A percentile compares a stretch with the other conserved stretches of the same genome.
Conservation (phyloP, 2,113 vertebrate genomes). For the Podarcis raffonei region DNA sequence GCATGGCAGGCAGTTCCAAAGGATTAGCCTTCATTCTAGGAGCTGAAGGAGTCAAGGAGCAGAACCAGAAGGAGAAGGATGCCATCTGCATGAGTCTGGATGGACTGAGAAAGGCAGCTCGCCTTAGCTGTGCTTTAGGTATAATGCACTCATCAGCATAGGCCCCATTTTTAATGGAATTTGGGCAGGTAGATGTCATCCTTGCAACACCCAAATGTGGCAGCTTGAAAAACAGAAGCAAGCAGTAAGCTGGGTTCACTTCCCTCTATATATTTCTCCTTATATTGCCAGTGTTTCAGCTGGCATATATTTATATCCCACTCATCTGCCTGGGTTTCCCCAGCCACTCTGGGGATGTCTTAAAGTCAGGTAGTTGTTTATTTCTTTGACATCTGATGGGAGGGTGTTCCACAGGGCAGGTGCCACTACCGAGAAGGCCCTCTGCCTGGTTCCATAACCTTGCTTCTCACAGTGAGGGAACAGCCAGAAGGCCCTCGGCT, state of each 20-base stretch:
- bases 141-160: constrained; percentile 4
- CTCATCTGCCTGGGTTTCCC: no score
- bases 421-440: no score
- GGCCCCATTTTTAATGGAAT: neutral
- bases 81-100: constrained; percentile 94
- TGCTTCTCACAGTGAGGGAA: no score
- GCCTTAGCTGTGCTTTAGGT: constrained; percentile 95
- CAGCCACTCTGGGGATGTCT: no score
- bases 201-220: neutral
- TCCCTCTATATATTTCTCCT: neutral
- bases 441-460: no score
- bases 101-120: constrained; percentile 91
- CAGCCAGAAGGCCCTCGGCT: no score
- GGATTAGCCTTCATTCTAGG: constrained; percentile 92
- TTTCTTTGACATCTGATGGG: no score
- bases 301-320: neutral
- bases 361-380: no score
- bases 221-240: constrained; percentile 8
- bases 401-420: no score
- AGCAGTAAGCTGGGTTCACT: neutral
- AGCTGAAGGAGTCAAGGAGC: constrained; percentile 90
- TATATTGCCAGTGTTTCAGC: neutral
- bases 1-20: constrained; percentile 93
- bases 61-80: constrained; percentile 92
- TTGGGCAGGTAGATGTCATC: neutral